These are phyloP conservation scores for Allobates femoralis DNA, from an alignment of 2,797 vertebrate genomes.

Conservation along the genomic window DNA sequence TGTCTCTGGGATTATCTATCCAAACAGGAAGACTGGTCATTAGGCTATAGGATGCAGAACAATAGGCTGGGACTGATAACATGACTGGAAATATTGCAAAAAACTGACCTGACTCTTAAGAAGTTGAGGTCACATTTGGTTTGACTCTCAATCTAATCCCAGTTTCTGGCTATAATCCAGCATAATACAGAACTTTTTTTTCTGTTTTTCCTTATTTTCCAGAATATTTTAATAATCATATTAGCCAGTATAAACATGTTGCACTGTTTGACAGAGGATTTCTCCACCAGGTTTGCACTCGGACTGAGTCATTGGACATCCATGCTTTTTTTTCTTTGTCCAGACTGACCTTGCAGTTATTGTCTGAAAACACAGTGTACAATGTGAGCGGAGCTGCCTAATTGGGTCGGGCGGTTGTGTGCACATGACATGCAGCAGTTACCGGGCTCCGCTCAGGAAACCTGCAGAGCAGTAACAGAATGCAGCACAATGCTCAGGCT, in stretches of 20 bases:
- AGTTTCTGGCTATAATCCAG: background rate
- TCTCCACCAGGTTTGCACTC: background rate
- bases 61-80: slow-evolving; percentile 11
- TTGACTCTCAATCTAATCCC: background rate
- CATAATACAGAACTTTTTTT: background rate
- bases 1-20: background rate
- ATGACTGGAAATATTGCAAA: slow-evolving; percentile 3
- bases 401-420: slow-evolving; percentile 38
- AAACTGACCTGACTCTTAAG: slow-evolving; percentile 7
- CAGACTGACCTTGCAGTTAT: slow-evolving; percentile 61
- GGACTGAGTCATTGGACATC: slow-evolving; percentile 12
- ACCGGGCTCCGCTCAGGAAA: slow-evolving; percentile 21
- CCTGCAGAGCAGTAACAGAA: slow-evolving; percentile 57
- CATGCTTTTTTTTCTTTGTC: slow-evolving; percentile 17
- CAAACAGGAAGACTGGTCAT: slow-evolving; percentile 12
- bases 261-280: background rate
- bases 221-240: background rate
- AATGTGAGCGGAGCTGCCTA: slow-evolving; percentile 19
- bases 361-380: slow-evolving; percentile 34
- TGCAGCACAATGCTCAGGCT: slow-evolving; percentile 44
- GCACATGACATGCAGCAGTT: slow-evolving; percentile 15
- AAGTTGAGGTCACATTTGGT: slow-evolving; percentile 2
- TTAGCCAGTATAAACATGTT: background rate
- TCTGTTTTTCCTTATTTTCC: background rate
- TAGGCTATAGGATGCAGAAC: slow-evolving; percentile 7